Evolutionary conservation across 2,888 invertebrate genomes (phyloP), one percentile per base, ranked within the genome.

Genomic region (Trichogramma dendrolimi): DNA sequence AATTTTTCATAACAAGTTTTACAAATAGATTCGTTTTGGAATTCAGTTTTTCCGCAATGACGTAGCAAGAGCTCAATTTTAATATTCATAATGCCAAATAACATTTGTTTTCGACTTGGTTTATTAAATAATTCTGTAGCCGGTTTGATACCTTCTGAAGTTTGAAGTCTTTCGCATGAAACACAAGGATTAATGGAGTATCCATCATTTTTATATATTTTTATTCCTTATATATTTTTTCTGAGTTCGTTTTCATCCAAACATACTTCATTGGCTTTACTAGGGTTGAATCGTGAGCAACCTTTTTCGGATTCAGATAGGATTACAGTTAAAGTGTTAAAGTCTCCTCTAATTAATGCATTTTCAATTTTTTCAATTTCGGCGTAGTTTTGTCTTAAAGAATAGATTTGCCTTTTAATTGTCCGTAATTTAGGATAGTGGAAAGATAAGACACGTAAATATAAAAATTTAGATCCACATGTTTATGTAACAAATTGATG

Each of bases 81-180:
- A n/a, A n/a, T n/a, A n/a, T n/a, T n/a, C n/a, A n/a, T n/a, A n/a
- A n/a, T n/a, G n/a, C n/a, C n/a, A n/a, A n/a, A n/a, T n/a, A n/a
- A n/a, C n/a, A n/a, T n/a, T n/a, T n/a, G n/a, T n/a, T n/a, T n/a
- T n/a, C n/a, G n/a, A n/a, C n/a, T n/a, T n/a, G n/a, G n/a, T n/a
- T n/a, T n/a, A n/a, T n/a, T n/a, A n/a, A n/a, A n/a, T n/a, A n/a
- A n/a, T n/a, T n/a, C n/a, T n/a, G n/a, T n/a, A n/a, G n/a, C n/a
- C n/a, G n/a, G n/a, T 38, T 43, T 10, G 27, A 68, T 42, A 39
- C 70, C 60, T 65, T 64, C 62, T 43, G 14, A 51, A 60, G 44
- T 65, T 46, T 66, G 64, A 4, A 71, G 62, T 49, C 67, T 70
- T 60, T 69, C 64, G 56, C 70, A 70, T 43, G 68, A 67, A 40